Base-by-base conservation (phyloP, 2,113 vertebrate genomes). In the Zosterops lateralis region DNA sequence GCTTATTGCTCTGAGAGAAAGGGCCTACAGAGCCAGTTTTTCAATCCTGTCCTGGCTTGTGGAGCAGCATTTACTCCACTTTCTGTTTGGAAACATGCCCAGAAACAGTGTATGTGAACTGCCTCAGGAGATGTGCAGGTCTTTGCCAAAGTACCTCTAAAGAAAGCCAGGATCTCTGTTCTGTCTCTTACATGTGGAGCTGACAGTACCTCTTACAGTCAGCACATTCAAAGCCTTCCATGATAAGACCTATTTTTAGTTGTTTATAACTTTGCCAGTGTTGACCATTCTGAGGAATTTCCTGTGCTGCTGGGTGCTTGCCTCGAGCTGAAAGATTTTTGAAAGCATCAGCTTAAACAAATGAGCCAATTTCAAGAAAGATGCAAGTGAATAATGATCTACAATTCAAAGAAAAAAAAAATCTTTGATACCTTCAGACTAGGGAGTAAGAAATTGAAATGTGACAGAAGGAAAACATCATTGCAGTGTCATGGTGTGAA, bases 221-320 rank as follows among this genome's bases (percentile, higher is more conserved):
- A 96, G 62, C 36, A 81, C 38, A 78, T 75, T 84, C n/a, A 92
- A 87, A 91, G 45, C 36, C 26, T 84, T 88, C 71, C 61, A 82
- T 2, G 3, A 81, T 48, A 89, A 79, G 42, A 71, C 26, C 31
- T 92, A 85, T 85, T 95, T 89, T 75, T 75, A 87, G 78, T 45
- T 79, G 58, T 81, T 77, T 94, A 48, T 84, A 67, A 60, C 45
- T 92, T 87, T 29, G 31, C 25, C 58, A 82, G 36, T 47, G 28
- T 65, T 94, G 84, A 87, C 81, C 87, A 87, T 87, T 72, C 67
- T 45, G 50, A 87, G 87, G 87, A 87, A 75, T 91, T 92, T 89
- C 84, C 87, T 82, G 45, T 51, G 54, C 48, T 90, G 48, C 48
- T 68, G 66, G 44, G 53, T 68, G 31, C 65, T 84, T 76, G 57